phyloP scores from a whole-genome alignment of 2,888 invertebrate genomes.

The Xanthostigma xanthostigma region DNA sequence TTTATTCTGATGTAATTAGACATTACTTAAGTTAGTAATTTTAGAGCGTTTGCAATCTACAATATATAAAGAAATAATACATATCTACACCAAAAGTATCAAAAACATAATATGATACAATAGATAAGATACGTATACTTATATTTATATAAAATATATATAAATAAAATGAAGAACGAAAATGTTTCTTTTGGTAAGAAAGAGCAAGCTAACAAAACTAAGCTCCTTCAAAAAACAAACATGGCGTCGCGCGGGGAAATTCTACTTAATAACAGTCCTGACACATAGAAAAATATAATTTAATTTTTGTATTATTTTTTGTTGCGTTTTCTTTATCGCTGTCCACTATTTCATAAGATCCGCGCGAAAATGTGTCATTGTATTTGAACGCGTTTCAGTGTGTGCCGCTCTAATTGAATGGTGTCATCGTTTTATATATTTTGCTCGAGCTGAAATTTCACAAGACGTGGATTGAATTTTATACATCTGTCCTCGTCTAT shows the following conservation, averaged over 20 bases:
- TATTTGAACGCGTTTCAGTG: neutral
- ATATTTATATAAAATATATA: no score
- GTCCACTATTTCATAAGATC: slow-evolving; percentile 1
- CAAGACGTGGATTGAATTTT: slow-evolving; percentile 8
- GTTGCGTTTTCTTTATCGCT: slow-evolving; percentile 14
- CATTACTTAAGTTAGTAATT: no score
- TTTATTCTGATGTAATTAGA: no score
- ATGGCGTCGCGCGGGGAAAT: slow-evolving; percentile 17
- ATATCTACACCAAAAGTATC: no score
- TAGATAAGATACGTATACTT: no score
- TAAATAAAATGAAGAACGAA: no score
- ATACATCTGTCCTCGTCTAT: neutral
- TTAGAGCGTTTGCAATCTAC: no score
- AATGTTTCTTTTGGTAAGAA: no score
- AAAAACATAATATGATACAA: no score
- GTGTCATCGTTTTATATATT: slow-evolving; percentile 2
- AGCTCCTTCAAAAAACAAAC: slow-evolving; percentile 14
- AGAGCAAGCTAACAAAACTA: neutral
- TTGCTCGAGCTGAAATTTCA: slow-evolving; percentile 6
- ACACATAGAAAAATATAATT: slow-evolving; percentile 27
- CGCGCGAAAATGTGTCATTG: neutral
- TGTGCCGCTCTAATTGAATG: neutral
- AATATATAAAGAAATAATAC: no score
- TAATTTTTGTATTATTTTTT: slow-evolving; percentile 24
- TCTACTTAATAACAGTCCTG: slow-evolving; percentile 26